Evolutionary conservation across 2,888 invertebrate species (phyloP).

Genomic region (Watsonalla cultraria): DNA sequence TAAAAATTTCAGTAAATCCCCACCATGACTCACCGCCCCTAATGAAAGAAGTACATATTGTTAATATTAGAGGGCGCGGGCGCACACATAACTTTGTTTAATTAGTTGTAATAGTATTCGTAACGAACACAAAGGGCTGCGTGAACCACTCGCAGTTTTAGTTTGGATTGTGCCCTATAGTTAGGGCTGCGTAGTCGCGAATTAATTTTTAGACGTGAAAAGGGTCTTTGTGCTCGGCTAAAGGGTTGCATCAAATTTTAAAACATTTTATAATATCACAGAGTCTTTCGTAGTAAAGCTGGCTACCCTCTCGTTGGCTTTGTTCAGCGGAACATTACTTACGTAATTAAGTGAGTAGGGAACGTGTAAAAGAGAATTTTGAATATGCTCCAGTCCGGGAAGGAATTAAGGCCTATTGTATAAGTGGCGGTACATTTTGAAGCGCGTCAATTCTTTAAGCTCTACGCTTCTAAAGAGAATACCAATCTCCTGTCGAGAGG

Average conservation of each 20-base stretch:
- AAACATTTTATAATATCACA: background rate
- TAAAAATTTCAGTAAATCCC: background rate
- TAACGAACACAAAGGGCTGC: slow-evolving; percentile 6
- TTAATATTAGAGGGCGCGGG: background rate
- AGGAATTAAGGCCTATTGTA: no score
- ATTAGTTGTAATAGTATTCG: slow-evolving; percentile 24
- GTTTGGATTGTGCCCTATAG: slow-evolving; percentile 1
- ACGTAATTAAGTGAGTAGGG: no score
- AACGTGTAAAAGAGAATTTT: no score
- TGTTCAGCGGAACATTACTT: background rate
- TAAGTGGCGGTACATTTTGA: no score
- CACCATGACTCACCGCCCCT: background rate
- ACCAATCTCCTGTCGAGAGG: no score
- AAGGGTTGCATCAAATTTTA: background rate
- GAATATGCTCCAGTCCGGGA: no score
- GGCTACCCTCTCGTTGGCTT: background rate
- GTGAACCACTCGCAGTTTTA: slow-evolving; percentile 1
- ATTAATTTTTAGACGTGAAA: slow-evolving; percentile 1
- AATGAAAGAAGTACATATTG: background rate
- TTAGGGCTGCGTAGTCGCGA: background rate
- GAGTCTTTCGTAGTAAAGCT: background rate
- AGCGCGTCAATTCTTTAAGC: no score
- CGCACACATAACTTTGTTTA: slow-evolving; percentile 10
- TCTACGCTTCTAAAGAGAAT: no score
- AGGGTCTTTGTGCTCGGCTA: background rate